A percentile compares a stretch with the other conserved stretches of the same genome.
These are phyloP conservation scores for Styela clava DNA, from an alignment of 23 tunicate genomes.

Conservation along the genomic window DNA sequence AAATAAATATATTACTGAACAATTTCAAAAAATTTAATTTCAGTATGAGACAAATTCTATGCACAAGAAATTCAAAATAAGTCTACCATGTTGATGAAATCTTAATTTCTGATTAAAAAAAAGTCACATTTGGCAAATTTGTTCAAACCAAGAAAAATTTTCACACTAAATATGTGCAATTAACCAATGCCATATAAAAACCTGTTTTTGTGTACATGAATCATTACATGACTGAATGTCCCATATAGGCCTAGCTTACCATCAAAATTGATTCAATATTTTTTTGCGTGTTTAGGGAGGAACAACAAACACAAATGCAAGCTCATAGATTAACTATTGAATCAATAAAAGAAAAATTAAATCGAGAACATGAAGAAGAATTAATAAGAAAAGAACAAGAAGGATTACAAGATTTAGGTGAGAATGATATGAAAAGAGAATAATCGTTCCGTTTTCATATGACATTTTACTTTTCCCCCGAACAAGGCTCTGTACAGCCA, in stretches of 20 bases:
- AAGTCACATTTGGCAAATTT: not conserved
- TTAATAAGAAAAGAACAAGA: conserved; percentile 63
- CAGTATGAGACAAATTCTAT: not conserved
- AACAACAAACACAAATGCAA: conserved; percentile 69
- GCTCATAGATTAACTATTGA: conserved; percentile 71
- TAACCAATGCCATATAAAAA: too few relatives aligned
- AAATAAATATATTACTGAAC: not conserved
- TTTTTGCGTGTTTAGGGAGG: too few relatives aligned
- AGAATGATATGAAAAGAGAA: not conserved
- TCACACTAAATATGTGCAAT: too few relatives aligned
- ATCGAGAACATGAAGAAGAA: conserved; percentile 58
- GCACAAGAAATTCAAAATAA: not conserved
- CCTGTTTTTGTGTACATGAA: too few relatives aligned
- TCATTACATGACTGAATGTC: too few relatives aligned
- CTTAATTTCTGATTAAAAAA: not conserved
- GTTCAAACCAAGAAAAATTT: too few relatives aligned
- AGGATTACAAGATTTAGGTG: conserved; percentile 63
- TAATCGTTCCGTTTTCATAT: too few relatives aligned
- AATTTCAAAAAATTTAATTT: not conserved
- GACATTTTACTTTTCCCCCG: too few relatives aligned
- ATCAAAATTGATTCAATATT: too few relatives aligned
- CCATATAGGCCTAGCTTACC: too few relatives aligned
- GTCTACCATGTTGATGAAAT: not conserved
- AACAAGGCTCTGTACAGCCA: too few relatives aligned
- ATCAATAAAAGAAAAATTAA: conserved; percentile 52